Percentiles rank a stretch among this genome's conserved stretches.
Evolutionary conservation across 2,888 invertebrate genomes (phyloP).

Genomic region (Drosophila anomelani): DNA sequence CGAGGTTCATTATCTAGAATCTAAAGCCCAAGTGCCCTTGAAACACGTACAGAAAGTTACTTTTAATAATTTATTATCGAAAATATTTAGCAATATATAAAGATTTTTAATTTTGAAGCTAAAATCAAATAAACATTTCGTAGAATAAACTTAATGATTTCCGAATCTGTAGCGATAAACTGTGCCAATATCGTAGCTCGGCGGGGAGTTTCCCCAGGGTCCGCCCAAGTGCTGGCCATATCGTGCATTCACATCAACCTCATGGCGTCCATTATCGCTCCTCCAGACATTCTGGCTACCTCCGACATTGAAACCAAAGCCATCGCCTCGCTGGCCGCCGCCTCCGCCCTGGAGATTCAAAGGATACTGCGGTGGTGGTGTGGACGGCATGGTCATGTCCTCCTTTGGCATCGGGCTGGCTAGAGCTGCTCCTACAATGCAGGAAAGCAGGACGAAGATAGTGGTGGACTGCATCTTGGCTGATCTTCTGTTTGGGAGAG

Average conservation of each 20-base stretch:
- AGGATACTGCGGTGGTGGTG: constrained; percentile 56
- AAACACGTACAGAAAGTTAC: neutral
- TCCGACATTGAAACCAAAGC: constrained; percentile 62
- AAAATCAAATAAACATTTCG: no score
- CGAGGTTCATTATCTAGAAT: neutral
- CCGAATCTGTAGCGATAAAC: constrained; percentile 53
- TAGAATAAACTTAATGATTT: neutral
- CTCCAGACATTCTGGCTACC: constrained; percentile 72
- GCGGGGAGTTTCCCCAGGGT: constrained; percentile 74
- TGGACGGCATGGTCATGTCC: constrained; percentile 15
- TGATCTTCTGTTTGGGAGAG: neutral
- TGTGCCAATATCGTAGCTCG: constrained; percentile 61
- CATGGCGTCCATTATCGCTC: constrained; percentile 76
- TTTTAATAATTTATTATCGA: neutral
- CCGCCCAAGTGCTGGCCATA: constrained; percentile 80
- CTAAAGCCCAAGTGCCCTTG: neutral
- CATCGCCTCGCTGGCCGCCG: constrained; percentile 66
- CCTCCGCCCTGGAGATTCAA: constrained; percentile 58
- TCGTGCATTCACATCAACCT: constrained; percentile 65
- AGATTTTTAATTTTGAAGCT: neutral
- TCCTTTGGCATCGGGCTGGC: constrained; percentile 13
- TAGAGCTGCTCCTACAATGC: constrained; percentile 1
- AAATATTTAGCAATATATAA: neutral
- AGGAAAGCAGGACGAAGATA: constrained; percentile 7
- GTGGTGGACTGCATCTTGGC: constrained; percentile 19